A percentile compares a stretch with the other conserved stretches of the same genome.
phyloP scores from a whole-genome alignment of 2,888 invertebrate genomes.

The Protula sp. region DNA sequence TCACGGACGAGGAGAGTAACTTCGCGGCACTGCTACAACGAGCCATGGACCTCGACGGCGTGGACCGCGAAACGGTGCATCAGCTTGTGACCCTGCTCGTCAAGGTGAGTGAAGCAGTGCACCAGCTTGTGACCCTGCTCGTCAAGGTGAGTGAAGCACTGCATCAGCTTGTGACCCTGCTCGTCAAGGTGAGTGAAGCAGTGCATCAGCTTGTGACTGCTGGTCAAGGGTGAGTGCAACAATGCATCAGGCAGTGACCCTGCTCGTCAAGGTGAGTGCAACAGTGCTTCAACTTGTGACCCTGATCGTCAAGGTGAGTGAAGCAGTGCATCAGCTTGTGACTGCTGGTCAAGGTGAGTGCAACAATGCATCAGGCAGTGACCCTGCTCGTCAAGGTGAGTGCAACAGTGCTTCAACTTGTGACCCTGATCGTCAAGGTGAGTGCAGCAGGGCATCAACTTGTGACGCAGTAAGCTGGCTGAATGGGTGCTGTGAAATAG shows the following conservation, averaged over 20 bases:
- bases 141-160: conserved; percentile 89
- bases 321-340: conserved; percentile 88
- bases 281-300: conserved; percentile 91
- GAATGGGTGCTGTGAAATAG: too few species aligned
- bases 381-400: conserved; percentile 85
- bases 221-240: conserved; percentile 89
- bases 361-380: conserved; percentile 88
- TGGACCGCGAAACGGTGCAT: conserved; percentile 92
- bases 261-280: conserved; percentile 86
- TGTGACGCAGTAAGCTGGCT: too few species aligned
- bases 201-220: conserved; percentile 90
- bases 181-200: conserved; percentile 86
- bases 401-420: conserved; percentile 88
- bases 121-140: conserved; percentile 85
- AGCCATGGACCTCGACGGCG: conserved; percentile 87
- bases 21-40: conserved; percentile 76
- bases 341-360: conserved; percentile 88
- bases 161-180: conserved; percentile 85
- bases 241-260: conserved; percentile 83
- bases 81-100: conserved; percentile 89
- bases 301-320: conserved; percentile 82
- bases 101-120: conserved; percentile 84
- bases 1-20: conserved; percentile 76
- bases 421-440: conserved; percentile 90
- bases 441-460: conserved; percentile 91